phyloP scores from a whole-genome alignment of 2,888 invertebrate species.

The Mycalesis mineus region DNA sequence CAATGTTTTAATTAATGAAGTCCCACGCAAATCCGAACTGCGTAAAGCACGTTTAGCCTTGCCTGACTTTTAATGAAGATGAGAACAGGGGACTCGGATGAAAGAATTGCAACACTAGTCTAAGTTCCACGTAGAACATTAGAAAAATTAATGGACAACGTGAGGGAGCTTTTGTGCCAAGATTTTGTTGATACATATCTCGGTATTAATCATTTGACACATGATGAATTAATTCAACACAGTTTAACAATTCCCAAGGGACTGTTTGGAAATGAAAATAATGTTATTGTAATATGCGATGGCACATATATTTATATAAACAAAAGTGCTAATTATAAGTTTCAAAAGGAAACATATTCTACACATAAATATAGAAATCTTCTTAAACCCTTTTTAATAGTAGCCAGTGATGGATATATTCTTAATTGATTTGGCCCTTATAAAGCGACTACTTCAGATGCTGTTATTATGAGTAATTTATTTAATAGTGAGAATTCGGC shows the following conservation, averaged over 20 bases:
- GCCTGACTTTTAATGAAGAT: too few relatives aligned
- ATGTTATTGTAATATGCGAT: slow-evolving; percentile 6
- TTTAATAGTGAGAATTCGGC: slow-evolving; percentile 3
- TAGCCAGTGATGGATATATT: slow-evolving; percentile 23
- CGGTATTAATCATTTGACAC: too few relatives aligned
- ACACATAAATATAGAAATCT: slow-evolving; percentile 5
- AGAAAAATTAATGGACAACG: too few relatives aligned
- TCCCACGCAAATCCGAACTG: too few relatives aligned
- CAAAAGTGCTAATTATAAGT: slow-evolving; percentile 2
- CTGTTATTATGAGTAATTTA: slow-evolving; percentile 19
- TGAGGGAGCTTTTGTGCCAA: too few relatives aligned
- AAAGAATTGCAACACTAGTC: neutral
- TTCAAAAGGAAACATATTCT: slow-evolving; percentile 1
- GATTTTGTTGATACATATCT: too few relatives aligned
- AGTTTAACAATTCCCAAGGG: slow-evolving; percentile 4
- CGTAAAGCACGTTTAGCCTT: too few relatives aligned
- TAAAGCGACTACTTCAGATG: slow-evolving; percentile 24
- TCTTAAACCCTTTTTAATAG: slow-evolving; percentile 19
- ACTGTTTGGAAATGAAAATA: neutral
- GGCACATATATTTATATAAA: slow-evolving; percentile 5
- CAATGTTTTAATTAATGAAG: too few relatives aligned
- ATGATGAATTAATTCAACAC: neutral
- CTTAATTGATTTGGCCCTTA: slow-evolving; percentile 22
- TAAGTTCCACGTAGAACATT: neutral
- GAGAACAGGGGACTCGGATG: too few relatives aligned